Conservation (phyloP, 2,888 invertebrate genomes). For the Oxytorus armatus region DNA sequence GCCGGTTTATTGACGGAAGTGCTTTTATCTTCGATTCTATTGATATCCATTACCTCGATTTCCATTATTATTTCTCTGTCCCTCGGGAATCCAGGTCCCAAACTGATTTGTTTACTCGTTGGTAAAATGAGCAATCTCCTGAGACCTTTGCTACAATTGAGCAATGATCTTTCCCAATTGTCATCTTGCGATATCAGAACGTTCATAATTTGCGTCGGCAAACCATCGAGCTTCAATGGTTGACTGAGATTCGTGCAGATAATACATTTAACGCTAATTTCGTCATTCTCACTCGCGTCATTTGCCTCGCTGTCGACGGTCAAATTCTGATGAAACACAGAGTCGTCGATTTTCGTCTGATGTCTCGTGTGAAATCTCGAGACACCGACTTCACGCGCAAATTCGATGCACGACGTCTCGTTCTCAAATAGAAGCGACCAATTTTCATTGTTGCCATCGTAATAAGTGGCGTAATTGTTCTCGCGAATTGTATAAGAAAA, state of each 20-base stretch:
- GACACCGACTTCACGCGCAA: slow-evolving; percentile 79
- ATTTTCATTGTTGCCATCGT: slow-evolving; percentile 85
- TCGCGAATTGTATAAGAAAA: slow-evolving; percentile 78
- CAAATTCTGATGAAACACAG: slow-evolving; percentile 77
- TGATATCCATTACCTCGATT: slow-evolving; percentile 76
- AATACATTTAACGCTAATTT: slow-evolving; percentile 73
- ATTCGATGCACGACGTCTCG: slow-evolving; percentile 76
- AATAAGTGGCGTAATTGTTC: slow-evolving; percentile 81
- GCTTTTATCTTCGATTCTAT: slow-evolving; percentile 57
- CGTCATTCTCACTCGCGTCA: slow-evolving; percentile 74
- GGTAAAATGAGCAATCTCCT: slow-evolving; percentile 78
- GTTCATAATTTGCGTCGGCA: slow-evolving; percentile 72
- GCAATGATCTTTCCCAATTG: slow-evolving; percentile 79
- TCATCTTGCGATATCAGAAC: slow-evolving; percentile 78
- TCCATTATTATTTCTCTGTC: slow-evolving; percentile 78
- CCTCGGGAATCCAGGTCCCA: slow-evolving; percentile 80
- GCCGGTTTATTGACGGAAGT: slow-evolving; percentile 55
- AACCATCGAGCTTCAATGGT: slow-evolving; percentile 73
- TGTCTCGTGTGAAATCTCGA: slow-evolving; percentile 75
- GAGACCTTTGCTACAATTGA: slow-evolving; percentile 72
- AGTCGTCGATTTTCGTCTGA: slow-evolving; percentile 71
- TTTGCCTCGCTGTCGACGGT: slow-evolving; percentile 66
- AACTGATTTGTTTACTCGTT: slow-evolving; percentile 79
- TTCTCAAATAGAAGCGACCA: slow-evolving; percentile 86
- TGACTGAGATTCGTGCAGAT: slow-evolving; percentile 75